Base-by-base conservation (phyloP, 2,888 invertebrate genomes). In the Allophyes oxyacanthae region DNA sequence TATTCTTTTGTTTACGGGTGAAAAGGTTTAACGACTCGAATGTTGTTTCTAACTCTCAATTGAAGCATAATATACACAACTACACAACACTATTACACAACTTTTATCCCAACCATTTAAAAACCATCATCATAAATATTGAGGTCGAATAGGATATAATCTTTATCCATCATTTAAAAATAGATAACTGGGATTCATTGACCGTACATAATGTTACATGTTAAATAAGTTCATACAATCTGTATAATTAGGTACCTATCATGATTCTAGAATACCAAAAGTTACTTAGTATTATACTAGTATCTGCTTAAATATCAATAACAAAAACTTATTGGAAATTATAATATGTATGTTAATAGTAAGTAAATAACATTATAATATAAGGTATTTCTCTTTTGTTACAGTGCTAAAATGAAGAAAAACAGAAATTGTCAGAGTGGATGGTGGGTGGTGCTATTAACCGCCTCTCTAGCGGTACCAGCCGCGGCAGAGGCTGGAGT, bases 401-500 rank as follows among this genome's bases (percentile, higher is more conserved):
- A 15, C 81, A 83, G 83, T 42, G 20, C 14, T 43, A 83, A 72
- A 46, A 93, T 92, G 92, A 89, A 87, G 84, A 90, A 87, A 80
- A 87, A 81, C 61, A 89, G 85, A 83, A 89, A 84, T 70, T 86
- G 83, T 73, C 81, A 84, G 48, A 87, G 86, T 67, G 86, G 90
- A 1, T 91, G 91, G 91, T 90, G 89, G 90, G 86, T 91, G 74
- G 83, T 91, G 63, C 69, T 91, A 60, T 73, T 93, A 48, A 87
- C 88, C 30, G 87, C 87, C 8, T 88, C 89, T 26, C 73, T 93
- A 51, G 88, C 87, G 45, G 82, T 84, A 30, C 77, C 87, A 48
- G 86, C 79, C 0, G 61, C 86, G 41, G 82, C 87, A 6, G 91
- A 92, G 55, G 82, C 85, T 37, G 85, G 87, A 28, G 94, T 89